A percentile compares a stretch with the other conserved stretches of the same genome.
phyloP scores from a whole-genome alignment of 2,888 invertebrate genomes.

The Netelia inedita region DNA sequence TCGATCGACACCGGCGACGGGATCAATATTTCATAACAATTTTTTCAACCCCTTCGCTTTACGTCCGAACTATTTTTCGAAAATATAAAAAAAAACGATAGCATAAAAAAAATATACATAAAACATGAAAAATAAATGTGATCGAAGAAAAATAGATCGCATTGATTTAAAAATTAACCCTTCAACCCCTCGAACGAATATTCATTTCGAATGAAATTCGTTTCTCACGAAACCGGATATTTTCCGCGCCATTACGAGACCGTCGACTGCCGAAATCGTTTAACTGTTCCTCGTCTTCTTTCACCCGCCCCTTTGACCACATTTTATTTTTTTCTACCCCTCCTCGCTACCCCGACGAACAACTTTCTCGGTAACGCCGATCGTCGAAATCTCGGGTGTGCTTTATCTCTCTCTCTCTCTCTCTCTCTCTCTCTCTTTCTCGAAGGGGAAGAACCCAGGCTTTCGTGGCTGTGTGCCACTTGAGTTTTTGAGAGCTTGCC shows the following conservation, averaged over 20 bases:
- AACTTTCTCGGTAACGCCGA: conserved; percentile 26
- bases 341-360: not conserved
- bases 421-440: not conserved
- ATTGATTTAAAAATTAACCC: conserved; percentile 3
- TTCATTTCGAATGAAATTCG: conserved; percentile 18
- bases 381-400: conserved; percentile 3
- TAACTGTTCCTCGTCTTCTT: conserved; percentile 38
- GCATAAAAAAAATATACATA: not conserved
- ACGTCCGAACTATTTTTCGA: not conserved
- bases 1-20: not conserved
- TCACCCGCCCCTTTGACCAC: not conserved
- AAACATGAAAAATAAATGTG: not conserved
- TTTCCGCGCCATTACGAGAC: conserved; percentile 33
- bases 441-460: conserved; percentile 8
- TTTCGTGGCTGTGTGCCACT: conserved; percentile 45
- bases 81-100: not conserved
- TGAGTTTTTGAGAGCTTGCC: conserved; percentile 51
- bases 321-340: conserved; percentile 35
- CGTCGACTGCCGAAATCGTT: conserved; percentile 47
- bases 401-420: conserved; percentile 1
- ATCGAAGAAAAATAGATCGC: not conserved
- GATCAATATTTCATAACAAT: not conserved
- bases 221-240: conserved; percentile 8
- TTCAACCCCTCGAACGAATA: not conserved
- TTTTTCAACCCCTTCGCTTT: not conserved